These are phyloP conservation scores for Sebastolobus altivelis DNA, from an alignment of 2,797 vertebrate species.

Conservation along the genomic window DNA sequence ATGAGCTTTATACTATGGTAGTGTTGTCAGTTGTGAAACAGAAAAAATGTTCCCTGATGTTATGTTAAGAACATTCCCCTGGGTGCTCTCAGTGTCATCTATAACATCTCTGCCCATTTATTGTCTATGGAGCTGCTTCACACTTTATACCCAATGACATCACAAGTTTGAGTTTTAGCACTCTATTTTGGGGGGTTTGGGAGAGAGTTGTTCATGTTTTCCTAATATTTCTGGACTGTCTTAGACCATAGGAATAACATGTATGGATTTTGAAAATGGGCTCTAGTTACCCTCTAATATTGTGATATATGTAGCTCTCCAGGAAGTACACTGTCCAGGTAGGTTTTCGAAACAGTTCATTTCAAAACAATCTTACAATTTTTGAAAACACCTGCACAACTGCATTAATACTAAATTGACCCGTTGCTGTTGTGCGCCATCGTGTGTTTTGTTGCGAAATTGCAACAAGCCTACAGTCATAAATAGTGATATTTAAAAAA, in stretches of 20 bases:
- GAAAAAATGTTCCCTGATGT: neutral
- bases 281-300: neutral
- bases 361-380: neutral
- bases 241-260: neutral
- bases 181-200: neutral
- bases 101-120: neutral
- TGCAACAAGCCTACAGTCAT: constrained; percentile 11
- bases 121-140: neutral
- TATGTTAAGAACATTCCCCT: neutral
- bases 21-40: neutral
- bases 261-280: neutral
- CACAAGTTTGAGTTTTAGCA: neutral
- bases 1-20: neutral
- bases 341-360: neutral
- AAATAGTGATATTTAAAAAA: neutral
- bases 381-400: neutral
- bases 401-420: neutral
- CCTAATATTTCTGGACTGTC: neutral
- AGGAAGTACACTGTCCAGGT: neutral
- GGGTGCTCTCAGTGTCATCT: neutral
- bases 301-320: neutral
- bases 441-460: constrained; percentile 37
- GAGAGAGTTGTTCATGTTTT: neutral
- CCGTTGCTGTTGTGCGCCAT: constrained; percentile 50
- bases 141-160: neutral